A percentile compares a stretch with the other conserved stretches of the same genome.
Conservation (phyloP, 2,797 vertebrate genomes). For the Spea hammondii region DNA sequence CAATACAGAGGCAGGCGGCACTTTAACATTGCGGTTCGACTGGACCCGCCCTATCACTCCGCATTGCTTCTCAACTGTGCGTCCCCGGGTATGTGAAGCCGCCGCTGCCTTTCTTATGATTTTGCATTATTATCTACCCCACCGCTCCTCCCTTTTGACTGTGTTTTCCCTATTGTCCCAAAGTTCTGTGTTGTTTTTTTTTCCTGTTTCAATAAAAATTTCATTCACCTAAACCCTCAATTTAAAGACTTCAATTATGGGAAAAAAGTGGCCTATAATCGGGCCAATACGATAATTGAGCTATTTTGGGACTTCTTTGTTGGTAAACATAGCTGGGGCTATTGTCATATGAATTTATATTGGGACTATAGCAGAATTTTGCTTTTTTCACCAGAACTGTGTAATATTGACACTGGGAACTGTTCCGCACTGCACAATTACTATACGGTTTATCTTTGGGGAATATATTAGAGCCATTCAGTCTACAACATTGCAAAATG, state of each 20-base stretch:
- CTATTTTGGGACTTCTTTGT: too few relatives aligned
- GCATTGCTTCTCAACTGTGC: too few relatives aligned
- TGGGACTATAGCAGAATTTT: not conserved
- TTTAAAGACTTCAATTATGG: not conserved
- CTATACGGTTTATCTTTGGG: slow-evolving; percentile 6
- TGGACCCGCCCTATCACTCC: too few relatives aligned
- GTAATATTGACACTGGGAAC: not conserved
- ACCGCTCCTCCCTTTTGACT: too few relatives aligned
- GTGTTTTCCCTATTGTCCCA: too few relatives aligned
- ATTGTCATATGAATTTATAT: not conserved
- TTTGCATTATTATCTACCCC: too few relatives aligned
- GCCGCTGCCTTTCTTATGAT: too few relatives aligned
- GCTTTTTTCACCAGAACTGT: not conserved
- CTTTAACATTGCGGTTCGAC: too few relatives aligned
- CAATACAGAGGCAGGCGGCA: too few relatives aligned
- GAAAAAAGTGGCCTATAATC: not conserved
- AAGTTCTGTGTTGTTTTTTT: too few relatives aligned
- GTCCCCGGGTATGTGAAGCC: too few relatives aligned
- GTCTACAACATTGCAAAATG: slow-evolving; percentile 11
- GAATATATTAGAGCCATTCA: slow-evolving; percentile 20
- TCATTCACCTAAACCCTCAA: not conserved
- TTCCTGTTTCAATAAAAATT: not conserved
- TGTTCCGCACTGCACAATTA: not conserved
- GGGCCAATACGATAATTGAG: too few relatives aligned
- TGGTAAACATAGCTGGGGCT: not conserved